Conservation (phyloP, 2,797 vertebrate genomes). For the Sitta carolinensis region DNA sequence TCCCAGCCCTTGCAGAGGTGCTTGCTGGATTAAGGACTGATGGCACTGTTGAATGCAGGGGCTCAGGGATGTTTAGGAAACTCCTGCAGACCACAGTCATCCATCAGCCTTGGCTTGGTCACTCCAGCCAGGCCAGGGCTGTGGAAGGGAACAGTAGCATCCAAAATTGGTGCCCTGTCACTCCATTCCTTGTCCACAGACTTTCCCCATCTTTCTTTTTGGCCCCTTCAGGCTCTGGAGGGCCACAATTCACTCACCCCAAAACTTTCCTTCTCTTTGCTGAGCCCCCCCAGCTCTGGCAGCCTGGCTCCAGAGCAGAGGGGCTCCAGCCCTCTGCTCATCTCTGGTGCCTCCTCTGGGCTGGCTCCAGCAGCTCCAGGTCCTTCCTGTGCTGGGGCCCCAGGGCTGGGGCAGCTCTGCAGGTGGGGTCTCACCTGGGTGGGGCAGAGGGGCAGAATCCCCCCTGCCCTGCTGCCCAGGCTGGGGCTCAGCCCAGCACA, state of each 20-base stretch:
- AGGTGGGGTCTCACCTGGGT: not conserved
- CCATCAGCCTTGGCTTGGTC: not conserved
- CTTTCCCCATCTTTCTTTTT: not conserved
- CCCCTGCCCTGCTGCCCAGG: not conserved
- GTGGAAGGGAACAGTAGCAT: not conserved
- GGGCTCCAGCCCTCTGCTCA: not conserved
- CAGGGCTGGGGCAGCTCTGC: not conserved
- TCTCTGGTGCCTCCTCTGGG: not conserved
- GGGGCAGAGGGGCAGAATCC: not conserved
- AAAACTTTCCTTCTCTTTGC: not conserved
- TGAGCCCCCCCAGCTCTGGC: accelerated
- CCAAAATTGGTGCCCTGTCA: not conserved
- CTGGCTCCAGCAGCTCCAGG: not conserved
- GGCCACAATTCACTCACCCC: not conserved
- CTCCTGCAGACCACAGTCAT: not conserved
- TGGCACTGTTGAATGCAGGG: not conserved
- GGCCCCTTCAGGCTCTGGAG: not conserved
- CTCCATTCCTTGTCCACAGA: no score
- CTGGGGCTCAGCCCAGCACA: not conserved
- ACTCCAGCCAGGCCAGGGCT: not conserved
- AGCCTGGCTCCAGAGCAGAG: not conserved
- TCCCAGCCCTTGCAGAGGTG: not conserved
- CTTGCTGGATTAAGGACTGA: not conserved
- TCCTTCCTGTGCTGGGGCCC: not conserved
- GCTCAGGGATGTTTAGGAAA: not conserved